Percentiles rank a stretch among this genome's conserved stretches.
Evolutionary conservation across 2,113 vertebrate species (phyloP).

Genomic region (Pan troglodytes): DNA sequence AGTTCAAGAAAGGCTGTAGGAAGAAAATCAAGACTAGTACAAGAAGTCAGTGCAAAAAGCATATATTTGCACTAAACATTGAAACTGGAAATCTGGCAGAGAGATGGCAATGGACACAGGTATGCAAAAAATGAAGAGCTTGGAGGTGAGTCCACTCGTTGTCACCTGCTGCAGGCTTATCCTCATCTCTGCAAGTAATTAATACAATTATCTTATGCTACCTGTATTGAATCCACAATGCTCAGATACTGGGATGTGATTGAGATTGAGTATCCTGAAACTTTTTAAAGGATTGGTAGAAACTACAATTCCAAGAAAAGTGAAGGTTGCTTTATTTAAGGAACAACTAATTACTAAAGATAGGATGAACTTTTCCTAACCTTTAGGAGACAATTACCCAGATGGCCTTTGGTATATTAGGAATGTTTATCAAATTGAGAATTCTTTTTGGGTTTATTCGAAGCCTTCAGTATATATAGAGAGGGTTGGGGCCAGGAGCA

Average conservation of each 20-base stretch:
- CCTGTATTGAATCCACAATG: not conserved
- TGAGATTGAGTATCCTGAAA: not conserved
- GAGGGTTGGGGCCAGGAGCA: not conserved
- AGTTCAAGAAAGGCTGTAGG: not conserved
- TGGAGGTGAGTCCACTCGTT: not conserved
- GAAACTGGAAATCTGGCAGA: not conserved
- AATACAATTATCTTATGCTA: not conserved
- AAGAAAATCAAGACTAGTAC: not conserved
- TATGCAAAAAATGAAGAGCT: not conserved
- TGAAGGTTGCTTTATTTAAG: not conserved
- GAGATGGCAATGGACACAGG: not conserved
- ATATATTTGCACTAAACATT: not conserved
- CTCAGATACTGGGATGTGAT: not conserved
- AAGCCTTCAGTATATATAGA: not conserved
- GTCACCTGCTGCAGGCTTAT: not conserved
- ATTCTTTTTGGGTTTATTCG: not conserved
- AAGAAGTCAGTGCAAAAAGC: slow-evolving; percentile 41
- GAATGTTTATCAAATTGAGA: not conserved
- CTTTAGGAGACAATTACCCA: not conserved
- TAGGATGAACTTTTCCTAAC: not conserved
- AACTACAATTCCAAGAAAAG: not conserved
- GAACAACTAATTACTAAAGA: not conserved
- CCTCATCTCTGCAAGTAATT: not conserved
- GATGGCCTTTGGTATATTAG: not conserved
- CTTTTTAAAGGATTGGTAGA: not conserved